Conservation (phyloP, 2,888 invertebrate genomes). For the Macropis europaea region DNA sequence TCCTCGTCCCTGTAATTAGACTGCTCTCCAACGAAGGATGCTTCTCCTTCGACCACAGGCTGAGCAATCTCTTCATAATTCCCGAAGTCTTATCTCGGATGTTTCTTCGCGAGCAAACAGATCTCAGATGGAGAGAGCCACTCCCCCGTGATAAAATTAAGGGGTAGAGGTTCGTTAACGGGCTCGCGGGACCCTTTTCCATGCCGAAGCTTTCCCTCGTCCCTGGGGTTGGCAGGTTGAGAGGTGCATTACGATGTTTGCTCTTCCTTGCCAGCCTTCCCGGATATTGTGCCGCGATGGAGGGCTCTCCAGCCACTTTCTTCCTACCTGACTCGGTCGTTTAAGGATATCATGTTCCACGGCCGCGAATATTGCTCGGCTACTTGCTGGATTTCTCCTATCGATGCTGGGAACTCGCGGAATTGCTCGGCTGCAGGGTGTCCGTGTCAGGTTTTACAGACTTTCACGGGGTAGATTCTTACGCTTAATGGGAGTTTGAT, state of each 20-base stretch:
- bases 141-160: constrained; percentile 64
- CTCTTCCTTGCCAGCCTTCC: constrained; percentile 4
- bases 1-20: constrained; percentile 48
- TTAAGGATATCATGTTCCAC: constrained; percentile 1
- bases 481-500: too few relatives aligned
- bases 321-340: background rate
- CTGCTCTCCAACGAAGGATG: constrained; percentile 47
- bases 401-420: too few relatives aligned
- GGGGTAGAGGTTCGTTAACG: constrained; percentile 47
- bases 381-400: background rate
- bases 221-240: constrained; percentile 7
- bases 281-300: constrained; percentile 20
- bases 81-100: constrained; percentile 54
- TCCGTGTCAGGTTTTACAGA: too few relatives aligned
- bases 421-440: too few relatives aligned
- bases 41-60: constrained; percentile 45
- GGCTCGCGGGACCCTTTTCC: constrained; percentile 2
- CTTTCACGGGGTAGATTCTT: too few relatives aligned
- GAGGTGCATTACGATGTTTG: constrained; percentile 48
- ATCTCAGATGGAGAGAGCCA: constrained; percentile 29
- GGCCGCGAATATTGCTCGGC: background rate
- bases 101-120: constrained; percentile 59
- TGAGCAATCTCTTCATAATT: constrained; percentile 59
- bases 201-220: background rate
- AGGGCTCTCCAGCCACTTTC: constrained; percentile 10